These are phyloP conservation scores for Petrocephalus zakoni DNA, from an alignment of 2,113 vertebrate species.

Conservation along the genomic window DNA sequence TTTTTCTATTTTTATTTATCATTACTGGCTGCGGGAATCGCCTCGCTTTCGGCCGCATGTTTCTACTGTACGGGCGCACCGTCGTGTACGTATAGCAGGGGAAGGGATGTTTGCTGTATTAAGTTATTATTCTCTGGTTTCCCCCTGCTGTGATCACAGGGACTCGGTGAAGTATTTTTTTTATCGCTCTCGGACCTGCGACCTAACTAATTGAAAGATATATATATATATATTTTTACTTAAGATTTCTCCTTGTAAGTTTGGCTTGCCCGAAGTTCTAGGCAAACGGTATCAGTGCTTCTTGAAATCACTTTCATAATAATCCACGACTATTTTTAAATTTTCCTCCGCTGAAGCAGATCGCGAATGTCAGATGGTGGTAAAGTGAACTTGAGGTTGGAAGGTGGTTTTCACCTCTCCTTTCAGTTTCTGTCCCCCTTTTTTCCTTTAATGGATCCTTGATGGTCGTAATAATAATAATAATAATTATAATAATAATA, in stretches of 20 bases:
- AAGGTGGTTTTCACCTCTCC: neutral
- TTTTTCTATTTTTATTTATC: constrained; percentile 9
- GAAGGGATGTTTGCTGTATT: neutral
- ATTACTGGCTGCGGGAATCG: neutral
- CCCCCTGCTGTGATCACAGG: neutral
- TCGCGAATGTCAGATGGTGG: constrained; percentile 3
- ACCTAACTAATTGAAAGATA: neutral
- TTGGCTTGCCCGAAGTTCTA: neutral
- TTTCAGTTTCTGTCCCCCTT: constrained; percentile 17
- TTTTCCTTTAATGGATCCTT: constrained; percentile 10
- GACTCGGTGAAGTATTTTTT: neutral
- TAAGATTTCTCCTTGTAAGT: neutral
- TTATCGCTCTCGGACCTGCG: neutral
- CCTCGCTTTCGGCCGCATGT: neutral
- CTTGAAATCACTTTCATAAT: neutral
- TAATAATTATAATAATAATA: neutral
- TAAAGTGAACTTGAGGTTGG: constrained; percentile 29
- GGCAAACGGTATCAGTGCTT: neutral
- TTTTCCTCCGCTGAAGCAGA: neutral
- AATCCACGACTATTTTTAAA: neutral
- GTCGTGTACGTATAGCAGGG: neutral
- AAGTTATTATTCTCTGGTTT: constrained; percentile 1
- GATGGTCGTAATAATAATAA: neutral
- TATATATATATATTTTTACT: no score
- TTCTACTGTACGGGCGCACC: neutral